phyloP scores from a whole-genome alignment of 2,888 invertebrate species.

The Sphecodes monilicornis region DNA sequence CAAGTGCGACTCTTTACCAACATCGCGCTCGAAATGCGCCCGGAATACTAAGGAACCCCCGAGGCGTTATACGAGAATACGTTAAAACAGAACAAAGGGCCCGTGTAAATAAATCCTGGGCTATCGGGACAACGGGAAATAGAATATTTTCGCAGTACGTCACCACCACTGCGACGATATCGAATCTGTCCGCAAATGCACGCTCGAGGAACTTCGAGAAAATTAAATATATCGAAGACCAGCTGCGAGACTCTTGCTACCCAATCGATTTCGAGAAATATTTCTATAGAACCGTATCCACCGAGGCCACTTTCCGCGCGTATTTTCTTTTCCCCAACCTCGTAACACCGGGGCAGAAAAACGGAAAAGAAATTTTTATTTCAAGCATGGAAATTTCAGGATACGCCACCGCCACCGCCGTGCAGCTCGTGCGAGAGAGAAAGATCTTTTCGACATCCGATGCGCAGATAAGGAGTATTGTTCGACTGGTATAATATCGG shows the following conservation, averaged over 20 bases:
- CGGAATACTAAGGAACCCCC: conserved; percentile 78
- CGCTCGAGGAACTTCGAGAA: not conserved
- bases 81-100: conserved; percentile 24
- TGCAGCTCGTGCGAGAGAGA: not conserved
- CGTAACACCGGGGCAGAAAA: not conserved
- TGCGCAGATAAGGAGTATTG: conserved; percentile 60
- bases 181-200: not conserved
- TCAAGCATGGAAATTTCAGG: conserved; percentile 20
- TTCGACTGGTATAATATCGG: conserved; percentile 64
- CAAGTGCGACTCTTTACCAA: conserved; percentile 83
- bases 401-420: not conserved
- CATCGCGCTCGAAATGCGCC: conserved; percentile 78
- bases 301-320: not conserved
- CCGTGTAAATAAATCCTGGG: conserved; percentile 20
- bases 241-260: not conserved
- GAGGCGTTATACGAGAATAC: conserved; percentile 47
- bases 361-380: conserved; percentile 12
- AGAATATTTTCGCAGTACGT: not conserved
- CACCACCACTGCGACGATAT: not conserved
- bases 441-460: conserved; percentile 21
- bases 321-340: not conserved
- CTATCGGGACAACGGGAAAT: not conserved
- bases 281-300: not conserved
- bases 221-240: not conserved
- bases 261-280: not conserved